phyloP scores from a whole-genome alignment of 2,113 vertebrate species.

The Oceanites oceanicus region DNA sequence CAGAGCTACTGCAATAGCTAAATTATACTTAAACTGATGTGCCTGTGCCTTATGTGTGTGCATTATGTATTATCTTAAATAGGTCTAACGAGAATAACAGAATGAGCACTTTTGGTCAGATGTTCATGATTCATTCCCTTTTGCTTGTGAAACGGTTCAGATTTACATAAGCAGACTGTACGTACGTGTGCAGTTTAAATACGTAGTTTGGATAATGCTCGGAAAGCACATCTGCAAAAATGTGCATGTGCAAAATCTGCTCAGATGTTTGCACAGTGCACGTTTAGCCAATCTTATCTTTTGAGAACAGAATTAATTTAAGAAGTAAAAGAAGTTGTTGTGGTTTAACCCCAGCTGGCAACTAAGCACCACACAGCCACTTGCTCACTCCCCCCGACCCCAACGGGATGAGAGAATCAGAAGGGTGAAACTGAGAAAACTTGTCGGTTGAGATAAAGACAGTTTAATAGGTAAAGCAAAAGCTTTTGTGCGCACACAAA shows the following conservation, averaged over 20 bases:
- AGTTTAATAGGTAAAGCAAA: not conserved
- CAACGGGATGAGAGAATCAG: not conserved
- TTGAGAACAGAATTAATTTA: not conserved
- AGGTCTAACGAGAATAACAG: not conserved
- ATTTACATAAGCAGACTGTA: not conserved
- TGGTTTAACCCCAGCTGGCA: not conserved
- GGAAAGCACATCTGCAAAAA: not conserved
- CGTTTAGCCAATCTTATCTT: not conserved
- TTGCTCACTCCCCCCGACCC: accelerated
- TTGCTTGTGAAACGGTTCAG: not conserved
- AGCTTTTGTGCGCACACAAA: not conserved
- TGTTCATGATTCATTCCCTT: not conserved
- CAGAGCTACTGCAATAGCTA: not conserved
- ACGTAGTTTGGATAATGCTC: not conserved
- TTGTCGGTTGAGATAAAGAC: not conserved
- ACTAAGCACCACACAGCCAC: not conserved
- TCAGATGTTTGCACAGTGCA: not conserved
- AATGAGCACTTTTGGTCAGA: not conserved
- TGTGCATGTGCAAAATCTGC: not conserved
- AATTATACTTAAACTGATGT: not conserved
- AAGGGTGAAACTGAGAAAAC: not conserved
- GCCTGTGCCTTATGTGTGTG: not conserved
- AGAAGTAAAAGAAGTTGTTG: not conserved
- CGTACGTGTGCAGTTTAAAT: not conserved
- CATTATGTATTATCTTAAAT: not conserved